These are phyloP conservation scores for Eupithecia inturbata DNA, from an alignment of 2,888 invertebrate genomes.

Conservation along the genomic window DNA sequence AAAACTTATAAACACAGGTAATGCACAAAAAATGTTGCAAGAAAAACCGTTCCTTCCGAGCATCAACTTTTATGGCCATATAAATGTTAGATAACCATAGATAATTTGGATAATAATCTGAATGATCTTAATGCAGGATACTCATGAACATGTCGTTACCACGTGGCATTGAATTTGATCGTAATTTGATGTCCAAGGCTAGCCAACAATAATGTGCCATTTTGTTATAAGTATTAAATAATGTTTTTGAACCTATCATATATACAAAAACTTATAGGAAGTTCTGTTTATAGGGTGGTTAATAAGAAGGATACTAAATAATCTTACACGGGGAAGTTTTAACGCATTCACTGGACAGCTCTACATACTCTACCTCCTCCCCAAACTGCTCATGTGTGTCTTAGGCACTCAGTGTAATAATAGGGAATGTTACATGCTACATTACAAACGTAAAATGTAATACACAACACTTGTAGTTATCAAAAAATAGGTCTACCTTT, in stretches of 20 bases:
- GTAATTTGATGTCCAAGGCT: constrained; percentile 39
- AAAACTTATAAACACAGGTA: background rate
- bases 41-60: constrained; percentile 28
- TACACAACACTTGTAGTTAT: background rate
- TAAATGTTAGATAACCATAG: constrained; percentile 27
- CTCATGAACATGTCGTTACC: constrained; percentile 28
- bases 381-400: background rate
- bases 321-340: background rate
- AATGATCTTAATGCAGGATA: constrained; percentile 44
- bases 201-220: constrained; percentile 26
- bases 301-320: background rate
- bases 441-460: too few species aligned
- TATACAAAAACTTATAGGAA: background rate
- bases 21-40: constrained; percentile 4
- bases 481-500: background rate
- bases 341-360: background rate
- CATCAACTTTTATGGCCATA: constrained; percentile 27
- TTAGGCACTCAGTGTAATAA: background rate
- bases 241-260: background rate
- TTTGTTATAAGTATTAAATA: background rate
- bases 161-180: constrained; percentile 39
- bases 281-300: background rate
- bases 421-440: too few species aligned
- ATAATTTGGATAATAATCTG: constrained; percentile 27
- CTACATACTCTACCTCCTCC: background rate